Percentiles rank a stretch among this genome's conserved stretches.
Evolutionary conservation across 30 jellyfish, hydroid and myxozoan species (phyloP).

Genomic region (Hydractinia symbiolongicarpus): DNA sequence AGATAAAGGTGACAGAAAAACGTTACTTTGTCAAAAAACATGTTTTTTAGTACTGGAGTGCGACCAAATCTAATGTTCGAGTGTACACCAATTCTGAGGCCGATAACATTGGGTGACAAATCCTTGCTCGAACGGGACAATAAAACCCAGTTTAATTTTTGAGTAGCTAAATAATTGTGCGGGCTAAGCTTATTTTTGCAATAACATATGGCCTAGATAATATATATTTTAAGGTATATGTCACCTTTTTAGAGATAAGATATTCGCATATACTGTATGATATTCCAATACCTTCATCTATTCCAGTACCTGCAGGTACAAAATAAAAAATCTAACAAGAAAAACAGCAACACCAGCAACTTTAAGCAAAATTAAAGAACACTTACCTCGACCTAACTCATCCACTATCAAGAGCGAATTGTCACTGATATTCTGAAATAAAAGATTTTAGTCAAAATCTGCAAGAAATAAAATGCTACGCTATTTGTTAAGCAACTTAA

Average conservation of each 20-base stretch:
- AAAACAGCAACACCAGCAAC: neutral
- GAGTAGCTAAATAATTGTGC: too few species aligned
- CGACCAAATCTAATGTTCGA: too few species aligned
- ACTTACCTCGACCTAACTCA: slow-evolving; percentile 79
- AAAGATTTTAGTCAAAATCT: neutral
- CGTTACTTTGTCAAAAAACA: neutral
- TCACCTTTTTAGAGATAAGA: slow-evolving; percentile 61
- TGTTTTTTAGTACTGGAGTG: neutral
- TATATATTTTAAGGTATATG: neutral
- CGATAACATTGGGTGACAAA: too few species aligned
- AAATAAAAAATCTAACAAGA: neutral
- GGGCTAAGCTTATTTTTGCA: neutral
- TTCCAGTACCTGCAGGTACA: slow-evolving; percentile 59
- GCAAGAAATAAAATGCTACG: too few species aligned
- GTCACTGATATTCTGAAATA: slow-evolving; percentile 49
- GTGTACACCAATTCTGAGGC: too few species aligned
- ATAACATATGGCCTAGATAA: neutral
- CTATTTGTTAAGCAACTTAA: too few species aligned
- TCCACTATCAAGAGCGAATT: slow-evolving; percentile 62
- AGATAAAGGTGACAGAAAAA: neutral
- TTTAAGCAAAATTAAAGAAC: neutral
- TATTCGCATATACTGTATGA: slow-evolving; percentile 75
- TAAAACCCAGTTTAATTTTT: too few species aligned
- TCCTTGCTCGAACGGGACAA: too few species aligned
- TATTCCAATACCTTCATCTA: slow-evolving; percentile 79